Conservation (phyloP, 2,113 vertebrate species). For the Lagopus leucura region DNA sequence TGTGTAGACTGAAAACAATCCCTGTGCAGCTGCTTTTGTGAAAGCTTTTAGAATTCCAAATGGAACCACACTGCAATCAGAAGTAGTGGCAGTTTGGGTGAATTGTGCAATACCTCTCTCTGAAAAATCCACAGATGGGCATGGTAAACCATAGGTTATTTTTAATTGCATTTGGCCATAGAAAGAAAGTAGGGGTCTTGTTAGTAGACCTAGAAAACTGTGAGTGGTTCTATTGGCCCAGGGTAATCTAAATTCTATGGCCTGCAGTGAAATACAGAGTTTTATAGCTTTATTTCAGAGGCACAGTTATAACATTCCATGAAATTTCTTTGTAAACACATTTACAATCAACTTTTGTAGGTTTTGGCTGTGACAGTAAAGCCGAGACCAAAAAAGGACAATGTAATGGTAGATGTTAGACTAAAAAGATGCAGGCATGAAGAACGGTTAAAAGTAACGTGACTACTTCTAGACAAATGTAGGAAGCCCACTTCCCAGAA, state of each 20-base stretch:
- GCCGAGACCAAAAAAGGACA: neutral
- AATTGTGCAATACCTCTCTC: neutral
- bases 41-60: neutral
- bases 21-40: neutral
- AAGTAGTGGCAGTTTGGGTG: neutral
- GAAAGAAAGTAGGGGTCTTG: neutral
- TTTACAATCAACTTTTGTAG: slow-evolving; percentile 6
- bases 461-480: neutral
- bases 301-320: neutral
- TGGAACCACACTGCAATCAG: neutral
- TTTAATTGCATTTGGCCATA: neutral
- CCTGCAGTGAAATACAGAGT: neutral
- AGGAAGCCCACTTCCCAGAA: neutral
- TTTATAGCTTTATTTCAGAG: slow-evolving; percentile 27
- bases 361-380: neutral
- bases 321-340: slow-evolving; percentile 28
- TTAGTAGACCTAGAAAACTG: neutral
- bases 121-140: neutral
- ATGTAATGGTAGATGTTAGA: neutral
- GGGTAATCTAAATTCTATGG: neutral
- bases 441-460: neutral
- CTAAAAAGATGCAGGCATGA: neutral
- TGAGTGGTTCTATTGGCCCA: neutral
- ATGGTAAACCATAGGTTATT: neutral
- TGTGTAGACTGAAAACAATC: neutral